Percentiles rank a stretch among this genome's conserved stretches.
Evolutionary conservation across 2,888 invertebrate genomes (phyloP).

Genomic region (Lepeophtheirus nordmannii): DNA sequence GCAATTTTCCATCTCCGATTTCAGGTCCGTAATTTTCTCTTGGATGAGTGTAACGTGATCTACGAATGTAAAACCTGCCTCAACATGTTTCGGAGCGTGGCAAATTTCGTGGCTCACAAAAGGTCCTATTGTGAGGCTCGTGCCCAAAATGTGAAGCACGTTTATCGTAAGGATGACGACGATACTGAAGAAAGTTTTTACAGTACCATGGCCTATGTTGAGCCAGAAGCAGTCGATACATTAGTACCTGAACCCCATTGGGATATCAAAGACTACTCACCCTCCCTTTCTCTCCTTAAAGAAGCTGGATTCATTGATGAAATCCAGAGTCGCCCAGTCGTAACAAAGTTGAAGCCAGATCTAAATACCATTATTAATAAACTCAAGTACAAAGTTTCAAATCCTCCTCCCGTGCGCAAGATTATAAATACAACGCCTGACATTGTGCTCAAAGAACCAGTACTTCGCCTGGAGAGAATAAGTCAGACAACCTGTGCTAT

Average conservation of each 20-base stretch:
- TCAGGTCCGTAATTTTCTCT: conserved; percentile 54
- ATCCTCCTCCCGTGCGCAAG: neutral
- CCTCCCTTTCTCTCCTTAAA: conserved; percentile 18
- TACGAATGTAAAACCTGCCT: conserved; percentile 77
- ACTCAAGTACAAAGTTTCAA: neutral
- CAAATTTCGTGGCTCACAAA: conserved; percentile 46
- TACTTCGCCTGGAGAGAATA: neutral
- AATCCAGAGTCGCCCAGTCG: conserved; percentile 1
- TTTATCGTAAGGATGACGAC: neutral
- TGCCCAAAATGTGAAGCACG: conserved; percentile 1
- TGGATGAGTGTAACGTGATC: conserved; percentile 69
- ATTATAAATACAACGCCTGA: neutral
- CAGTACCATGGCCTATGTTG: conserved; percentile 1
- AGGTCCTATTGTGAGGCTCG: conserved; percentile 21
- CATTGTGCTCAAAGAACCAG: neutral
- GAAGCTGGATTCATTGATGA: conserved; percentile 17
- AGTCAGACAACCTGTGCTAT: conserved; percentile 12
- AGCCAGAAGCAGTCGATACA: conserved; percentile 22
- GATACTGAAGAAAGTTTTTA: neutral
- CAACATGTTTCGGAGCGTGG: conserved; percentile 66
- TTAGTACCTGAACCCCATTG: conserved; percentile 3
- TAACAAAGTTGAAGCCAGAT: conserved; percentile 1
- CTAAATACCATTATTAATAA: neutral
- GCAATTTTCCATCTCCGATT: conserved; percentile 30
- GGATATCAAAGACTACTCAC: conserved; percentile 10